A percentile compares a stretch with the other conserved stretches of the same genome.
Evolutionary conservation across 2,113 vertebrate species (phyloP).

Genomic region (Urocynchramus pylzowi): DNA sequence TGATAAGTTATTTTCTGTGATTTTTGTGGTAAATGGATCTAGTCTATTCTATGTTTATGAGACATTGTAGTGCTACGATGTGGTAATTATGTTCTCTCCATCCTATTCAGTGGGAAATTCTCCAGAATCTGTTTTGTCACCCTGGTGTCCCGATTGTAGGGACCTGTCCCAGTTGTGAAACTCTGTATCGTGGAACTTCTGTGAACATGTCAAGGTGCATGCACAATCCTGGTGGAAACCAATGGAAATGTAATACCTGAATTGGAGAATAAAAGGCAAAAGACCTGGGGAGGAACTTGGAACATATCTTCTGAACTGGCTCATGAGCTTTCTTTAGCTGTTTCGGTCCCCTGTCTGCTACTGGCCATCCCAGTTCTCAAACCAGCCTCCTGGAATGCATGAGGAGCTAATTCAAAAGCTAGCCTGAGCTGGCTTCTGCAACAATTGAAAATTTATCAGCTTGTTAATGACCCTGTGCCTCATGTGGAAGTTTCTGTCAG

Average conservation of each 20-base stretch:
- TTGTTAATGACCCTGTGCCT: background rate
- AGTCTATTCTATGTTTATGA: constrained; percentile 78
- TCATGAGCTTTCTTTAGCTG: constrained; percentile 49
- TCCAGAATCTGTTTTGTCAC: constrained; percentile 72
- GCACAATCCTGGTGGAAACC: constrained; percentile 71
- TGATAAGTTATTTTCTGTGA: constrained; percentile 71
- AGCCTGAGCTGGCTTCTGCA: background rate
- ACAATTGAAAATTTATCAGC: background rate
- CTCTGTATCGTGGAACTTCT: constrained; percentile 83
- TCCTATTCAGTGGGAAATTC: constrained; percentile 73
- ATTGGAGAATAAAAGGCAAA: constrained; percentile 79
- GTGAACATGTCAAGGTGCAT: constrained; percentile 88
- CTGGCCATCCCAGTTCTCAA: background rate
- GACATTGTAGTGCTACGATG: constrained; percentile 76
- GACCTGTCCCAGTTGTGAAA: constrained; percentile 75
- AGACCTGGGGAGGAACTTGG: constrained; percentile 68
- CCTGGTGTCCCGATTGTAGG: constrained; percentile 75
- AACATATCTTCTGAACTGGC: constrained; percentile 61
- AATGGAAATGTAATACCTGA: constrained; percentile 73
- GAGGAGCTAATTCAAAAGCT: background rate
- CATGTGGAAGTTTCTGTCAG: background rate
- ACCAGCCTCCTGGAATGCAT: background rate
- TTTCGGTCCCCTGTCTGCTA: constrained; percentile 1
- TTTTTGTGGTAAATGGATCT: constrained; percentile 78
- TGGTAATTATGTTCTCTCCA: constrained; percentile 78